These are phyloP conservation scores for Petrocephalus zakoni DNA, from an alignment of 2,113 vertebrate species.

Conservation along the genomic window DNA sequence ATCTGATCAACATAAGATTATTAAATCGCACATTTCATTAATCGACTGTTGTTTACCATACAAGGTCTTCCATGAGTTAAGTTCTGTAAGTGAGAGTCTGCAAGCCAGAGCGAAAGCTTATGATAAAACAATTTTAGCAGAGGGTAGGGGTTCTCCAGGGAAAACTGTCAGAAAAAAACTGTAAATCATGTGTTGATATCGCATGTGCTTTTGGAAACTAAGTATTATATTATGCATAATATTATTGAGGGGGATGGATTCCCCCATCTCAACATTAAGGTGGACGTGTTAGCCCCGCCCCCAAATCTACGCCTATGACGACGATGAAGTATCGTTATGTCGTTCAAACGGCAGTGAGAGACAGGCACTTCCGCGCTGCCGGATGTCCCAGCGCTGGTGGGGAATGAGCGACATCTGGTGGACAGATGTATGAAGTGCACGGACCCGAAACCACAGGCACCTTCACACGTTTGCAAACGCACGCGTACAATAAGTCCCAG, in stretches of 20 bases:
- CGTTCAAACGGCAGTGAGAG: neutral
- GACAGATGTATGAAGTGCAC: neutral
- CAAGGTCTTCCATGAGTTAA: neutral
- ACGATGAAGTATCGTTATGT: neutral
- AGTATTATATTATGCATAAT: no score
- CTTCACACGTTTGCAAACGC: neutral
- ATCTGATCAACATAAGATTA: neutral
- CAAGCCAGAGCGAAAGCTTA: no score
- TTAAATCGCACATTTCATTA: neutral
- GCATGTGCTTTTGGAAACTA: no score
- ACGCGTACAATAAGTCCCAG: neutral
- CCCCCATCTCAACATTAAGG: no score
- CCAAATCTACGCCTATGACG: neutral
- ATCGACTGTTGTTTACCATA: neutral
- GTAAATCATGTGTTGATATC: no score
- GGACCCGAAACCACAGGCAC: neutral
- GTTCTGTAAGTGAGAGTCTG: no score
- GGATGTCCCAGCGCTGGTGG: neutral
- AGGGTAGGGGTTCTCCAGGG: no score
- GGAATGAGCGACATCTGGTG: slow-evolving; percentile 4
- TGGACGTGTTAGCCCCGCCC: no score
- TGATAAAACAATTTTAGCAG: no score
- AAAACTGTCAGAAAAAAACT: no score
- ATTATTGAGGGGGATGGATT: no score
- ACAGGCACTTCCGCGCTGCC: neutral